These are phyloP conservation scores for Pluvialis apricaria DNA, from an alignment of 2,113 vertebrate species.

Conservation along the genomic window DNA sequence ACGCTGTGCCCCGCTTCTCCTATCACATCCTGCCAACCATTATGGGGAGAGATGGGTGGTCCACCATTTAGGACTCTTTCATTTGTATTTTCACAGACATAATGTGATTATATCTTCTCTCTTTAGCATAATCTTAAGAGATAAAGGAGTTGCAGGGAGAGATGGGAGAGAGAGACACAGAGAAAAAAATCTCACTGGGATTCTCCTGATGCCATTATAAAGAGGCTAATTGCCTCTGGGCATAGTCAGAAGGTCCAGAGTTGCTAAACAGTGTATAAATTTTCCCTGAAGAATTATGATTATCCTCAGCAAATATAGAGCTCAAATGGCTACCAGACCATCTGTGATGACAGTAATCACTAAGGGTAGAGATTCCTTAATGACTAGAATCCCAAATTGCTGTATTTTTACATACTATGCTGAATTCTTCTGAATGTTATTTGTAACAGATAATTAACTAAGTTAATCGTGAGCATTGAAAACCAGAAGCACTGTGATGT, in stretches of 20 bases:
- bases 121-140: neutral
- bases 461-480: neutral
- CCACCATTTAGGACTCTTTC: neutral
- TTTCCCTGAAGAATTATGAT: conserved; percentile 32
- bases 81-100: neutral
- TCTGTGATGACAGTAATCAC: conserved; percentile 16
- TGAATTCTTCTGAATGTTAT: conserved; percentile 4
- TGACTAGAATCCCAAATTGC: conserved; percentile 24
- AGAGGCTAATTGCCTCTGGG: conserved; percentile 32
- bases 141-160: neutral
- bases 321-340: conserved; percentile 9
- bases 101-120: neutral
- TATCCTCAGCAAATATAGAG: conserved; percentile 12
- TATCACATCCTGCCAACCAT: neutral
- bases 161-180: neutral
- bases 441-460: neutral
- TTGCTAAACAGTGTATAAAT: conserved; percentile 26
- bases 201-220: neutral
- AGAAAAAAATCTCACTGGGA: neutral
- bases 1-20: neutral
- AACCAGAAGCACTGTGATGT: neutral
- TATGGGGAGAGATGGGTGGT: neutral
- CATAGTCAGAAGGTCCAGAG: conserved; percentile 25
- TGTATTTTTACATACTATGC: neutral
- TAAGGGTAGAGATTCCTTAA: conserved; percentile 26